phyloP scores from a whole-genome alignment of 2,113 vertebrate genomes.

The Coryphaenoides rupestris region DNA sequence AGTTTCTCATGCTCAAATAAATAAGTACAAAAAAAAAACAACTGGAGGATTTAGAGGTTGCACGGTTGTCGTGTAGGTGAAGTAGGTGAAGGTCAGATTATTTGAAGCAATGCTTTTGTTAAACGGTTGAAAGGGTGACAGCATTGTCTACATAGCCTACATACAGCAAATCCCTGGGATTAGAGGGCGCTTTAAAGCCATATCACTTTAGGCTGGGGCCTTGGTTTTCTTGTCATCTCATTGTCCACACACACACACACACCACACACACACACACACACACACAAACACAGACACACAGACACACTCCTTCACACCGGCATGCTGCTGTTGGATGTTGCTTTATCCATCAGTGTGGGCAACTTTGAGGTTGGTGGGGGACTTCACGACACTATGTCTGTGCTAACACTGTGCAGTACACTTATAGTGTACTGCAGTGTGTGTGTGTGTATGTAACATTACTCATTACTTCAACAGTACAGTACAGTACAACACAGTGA shows the following conservation, averaged over 20 bases:
- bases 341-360: too few species aligned
- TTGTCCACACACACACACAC: neutral
- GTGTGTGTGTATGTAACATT: too few species aligned
- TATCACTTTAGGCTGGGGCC: neutral
- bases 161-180: slow-evolving; percentile 3
- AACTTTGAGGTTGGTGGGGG: too few species aligned
- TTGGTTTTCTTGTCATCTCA: neutral
- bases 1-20: slow-evolving; percentile 4
- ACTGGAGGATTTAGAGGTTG: slow-evolving; percentile 2
- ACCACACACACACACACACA: neutral
- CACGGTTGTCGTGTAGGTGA: neutral
- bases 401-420: too few species aligned
- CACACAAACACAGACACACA: neutral
- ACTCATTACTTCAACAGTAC: too few species aligned
- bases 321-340: neutral
- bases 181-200: neutral
- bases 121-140: neutral
- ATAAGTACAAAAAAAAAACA: slow-evolving; percentile 1
- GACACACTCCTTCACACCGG: neutral
- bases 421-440: too few species aligned
- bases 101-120: neutral
- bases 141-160: neutral
- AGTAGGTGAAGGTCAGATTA: neutral
- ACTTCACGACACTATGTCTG: too few species aligned
- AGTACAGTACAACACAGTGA: too few species aligned